Evolutionary conservation across 2,113 vertebrate species (phyloP).

Genomic region (Alectura lathami): DNA sequence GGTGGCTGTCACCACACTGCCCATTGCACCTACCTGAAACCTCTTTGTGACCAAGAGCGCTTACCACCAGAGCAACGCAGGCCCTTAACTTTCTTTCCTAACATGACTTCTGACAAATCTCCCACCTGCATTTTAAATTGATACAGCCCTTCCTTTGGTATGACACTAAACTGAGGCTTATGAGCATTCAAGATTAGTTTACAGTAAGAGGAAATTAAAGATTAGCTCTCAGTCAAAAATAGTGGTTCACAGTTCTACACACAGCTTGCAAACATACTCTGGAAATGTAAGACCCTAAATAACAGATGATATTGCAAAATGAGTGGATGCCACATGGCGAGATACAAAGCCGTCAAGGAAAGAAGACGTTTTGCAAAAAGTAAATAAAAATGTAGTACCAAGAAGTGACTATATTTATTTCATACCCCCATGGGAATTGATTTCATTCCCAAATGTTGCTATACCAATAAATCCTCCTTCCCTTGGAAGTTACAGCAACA

Average conservation of each 20-base stretch:
- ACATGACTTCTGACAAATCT: background rate
- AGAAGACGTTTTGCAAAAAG: slow-evolving; percentile 34
- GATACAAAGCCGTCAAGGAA: slow-evolving; percentile 44
- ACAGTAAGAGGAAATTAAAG: background rate
- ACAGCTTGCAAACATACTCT: slow-evolving; percentile 61
- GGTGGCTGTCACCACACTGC: fast-evolving
- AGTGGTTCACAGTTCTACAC: slow-evolving; percentile 39
- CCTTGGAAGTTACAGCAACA: slow-evolving; percentile 15
- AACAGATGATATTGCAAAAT: slow-evolving; percentile 61
- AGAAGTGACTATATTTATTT: slow-evolving; percentile 54
- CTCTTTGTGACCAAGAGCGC: background rate
- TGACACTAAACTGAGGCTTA: background rate
- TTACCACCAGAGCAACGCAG: background rate
- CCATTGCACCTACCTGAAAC: background rate
- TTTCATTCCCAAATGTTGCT: slow-evolving; percentile 53
- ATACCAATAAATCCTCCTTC: slow-evolving; percentile 63
- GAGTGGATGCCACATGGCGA: slow-evolving; percentile 55
- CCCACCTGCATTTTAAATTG: background rate
- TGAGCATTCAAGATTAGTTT: background rate
- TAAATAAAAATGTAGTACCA: slow-evolving; percentile 44
- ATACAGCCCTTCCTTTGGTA: background rate
- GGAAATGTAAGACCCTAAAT: slow-evolving; percentile 59
- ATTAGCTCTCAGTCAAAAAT: slow-evolving; percentile 24
- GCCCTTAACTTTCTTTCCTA: background rate
- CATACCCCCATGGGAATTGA: slow-evolving; percentile 32